These are phyloP conservation scores for Tokudaia tokunoshimensis DNA, from an alignment of 2,797 vertebrate species.

Conservation along the genomic window DNA sequence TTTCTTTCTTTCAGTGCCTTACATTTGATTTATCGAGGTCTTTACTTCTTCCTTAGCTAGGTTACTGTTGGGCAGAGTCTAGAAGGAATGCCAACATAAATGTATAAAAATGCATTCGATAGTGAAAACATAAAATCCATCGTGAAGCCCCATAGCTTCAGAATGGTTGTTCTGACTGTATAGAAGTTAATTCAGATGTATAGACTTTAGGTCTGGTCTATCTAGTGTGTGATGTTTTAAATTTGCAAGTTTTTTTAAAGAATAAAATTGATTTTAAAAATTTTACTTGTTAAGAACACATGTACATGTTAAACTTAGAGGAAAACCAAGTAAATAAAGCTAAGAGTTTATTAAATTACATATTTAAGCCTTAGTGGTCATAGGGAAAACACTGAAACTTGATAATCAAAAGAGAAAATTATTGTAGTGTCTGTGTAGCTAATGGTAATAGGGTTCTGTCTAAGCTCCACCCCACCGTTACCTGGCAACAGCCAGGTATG, in stretches of 20 bases:
- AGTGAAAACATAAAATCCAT: not conserved
- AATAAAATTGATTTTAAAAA: not conserved
- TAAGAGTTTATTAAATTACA: not conserved
- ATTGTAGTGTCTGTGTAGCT: not conserved
- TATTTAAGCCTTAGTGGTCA: not conserved
- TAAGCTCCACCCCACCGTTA: too few species aligned
- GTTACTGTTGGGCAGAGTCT: not conserved
- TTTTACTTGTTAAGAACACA: not conserved
- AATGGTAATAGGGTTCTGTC: not conserved
- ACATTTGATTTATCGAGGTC: not conserved
- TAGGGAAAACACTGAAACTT: slow-evolving; percentile 2
- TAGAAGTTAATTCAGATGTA: not conserved
- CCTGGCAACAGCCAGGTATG: too few species aligned
- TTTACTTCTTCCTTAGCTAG: not conserved
- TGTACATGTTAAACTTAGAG: not conserved
- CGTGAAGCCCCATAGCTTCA: not conserved
- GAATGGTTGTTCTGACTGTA: not conserved
- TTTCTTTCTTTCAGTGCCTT: not conserved
- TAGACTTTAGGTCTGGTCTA: not conserved
- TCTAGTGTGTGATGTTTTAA: not conserved
- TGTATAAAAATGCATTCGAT: not conserved
- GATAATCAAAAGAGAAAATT: not conserved
- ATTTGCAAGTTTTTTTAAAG: not conserved
- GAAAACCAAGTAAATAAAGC: not conserved
- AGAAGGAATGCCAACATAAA: not conserved